phyloP scores from a whole-genome alignment of 2,888 invertebrate genomes.

The Aspidiotus destructor region DNA sequence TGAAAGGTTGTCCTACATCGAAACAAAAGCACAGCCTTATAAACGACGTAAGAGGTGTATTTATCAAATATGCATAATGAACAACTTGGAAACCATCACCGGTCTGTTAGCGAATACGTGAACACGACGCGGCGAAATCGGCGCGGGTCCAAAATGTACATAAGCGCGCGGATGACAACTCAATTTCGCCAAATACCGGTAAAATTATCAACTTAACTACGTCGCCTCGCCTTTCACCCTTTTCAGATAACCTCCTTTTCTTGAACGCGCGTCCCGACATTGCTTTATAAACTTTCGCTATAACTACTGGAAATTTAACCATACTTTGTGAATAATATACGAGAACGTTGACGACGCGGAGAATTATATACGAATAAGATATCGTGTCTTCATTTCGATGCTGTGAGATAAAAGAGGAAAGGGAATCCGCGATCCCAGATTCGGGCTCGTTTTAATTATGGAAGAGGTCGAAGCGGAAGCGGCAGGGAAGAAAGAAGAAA shows the following conservation, averaged over 20 bases:
- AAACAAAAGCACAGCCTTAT: background rate
- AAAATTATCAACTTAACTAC: constrained; percentile 1
- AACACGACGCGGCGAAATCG: background rate
- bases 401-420: constrained; percentile 4
- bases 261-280: background rate
- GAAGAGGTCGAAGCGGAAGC: constrained; percentile 13
- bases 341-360: constrained; percentile 7
- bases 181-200: constrained; percentile 2
- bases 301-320: constrained; percentile 12
- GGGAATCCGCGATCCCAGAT: constrained; percentile 15
- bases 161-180: background rate
- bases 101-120: background rate
- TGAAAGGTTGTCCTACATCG: too few relatives aligned
- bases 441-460: constrained; percentile 25
- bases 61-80: constrained; percentile 4
- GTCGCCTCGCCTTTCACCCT: background rate
- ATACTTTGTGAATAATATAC: constrained; percentile 14
- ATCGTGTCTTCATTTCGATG: constrained; percentile 8
- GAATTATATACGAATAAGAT: constrained; percentile 13
- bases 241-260: background rate
- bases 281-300: constrained; percentile 13
- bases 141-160: background rate
- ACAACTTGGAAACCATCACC: background rate
- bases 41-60: background rate
- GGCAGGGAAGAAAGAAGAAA: constrained; percentile 19